Base-by-base conservation (phyloP, 2,797 vertebrate genomes). In the Sardinella longiceps region DNA sequence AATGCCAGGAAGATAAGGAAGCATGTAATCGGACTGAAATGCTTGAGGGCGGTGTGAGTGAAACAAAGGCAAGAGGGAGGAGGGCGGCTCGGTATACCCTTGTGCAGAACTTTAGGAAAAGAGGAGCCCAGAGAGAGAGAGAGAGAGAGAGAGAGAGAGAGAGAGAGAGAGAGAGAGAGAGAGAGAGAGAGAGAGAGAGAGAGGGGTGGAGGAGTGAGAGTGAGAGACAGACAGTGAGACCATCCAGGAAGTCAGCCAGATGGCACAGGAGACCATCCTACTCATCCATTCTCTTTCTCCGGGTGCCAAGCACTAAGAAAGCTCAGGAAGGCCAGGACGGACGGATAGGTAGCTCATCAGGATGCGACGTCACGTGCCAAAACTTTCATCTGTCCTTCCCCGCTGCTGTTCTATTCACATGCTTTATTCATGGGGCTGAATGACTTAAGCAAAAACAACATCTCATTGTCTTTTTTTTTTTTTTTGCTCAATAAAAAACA, bases 11-110 rank as follows among this genome's bases (percentile, higher is more conserved):
- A 91, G 88, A 93, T 92, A 88, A 88, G 91, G 88, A 92, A 80
- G 91, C 89, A 58, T 91, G 90, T 91, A 93, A 94, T 95, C 93
- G 92, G 90, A 87, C 85, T 87, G 87, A 92, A 92, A 93, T 90
- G 93, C 85, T 92, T 91, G 84, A 74, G 33, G 66, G 56, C 89
- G 88, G 90, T 84, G 84, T 84, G 84, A 45, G 37, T 74, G 85
- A 82, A 85, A 80, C 51, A 81, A 86, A 80, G 77, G 85, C 85
- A 86, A 85, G 43, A 63, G 81, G 30, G 30, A 80, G 82, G 37
- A 84, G 20, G 53, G 83, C 48, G 53, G 83, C 48, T 30, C 83
- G 43, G 25, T n/a, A n/a, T n/a, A 50, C 66, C 53, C 80, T 81
- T 53, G 51, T 53, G 51, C 51, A 53, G 50, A 51, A 53, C 51